Base-by-base conservation (phyloP, 1,140 invertebrate species). In the Mya arenaria region DNA sequence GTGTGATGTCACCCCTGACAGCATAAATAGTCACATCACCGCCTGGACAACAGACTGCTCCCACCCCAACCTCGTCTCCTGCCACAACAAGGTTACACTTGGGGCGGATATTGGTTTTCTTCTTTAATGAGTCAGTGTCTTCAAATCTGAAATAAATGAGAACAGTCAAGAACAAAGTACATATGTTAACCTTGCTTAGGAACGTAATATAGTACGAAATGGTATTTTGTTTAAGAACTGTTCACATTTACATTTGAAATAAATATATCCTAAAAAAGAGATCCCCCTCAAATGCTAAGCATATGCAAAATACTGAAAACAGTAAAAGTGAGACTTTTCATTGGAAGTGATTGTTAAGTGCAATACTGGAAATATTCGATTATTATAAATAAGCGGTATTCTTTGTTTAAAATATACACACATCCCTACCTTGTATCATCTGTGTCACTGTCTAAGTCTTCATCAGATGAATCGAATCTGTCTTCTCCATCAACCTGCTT, bases 1-100 rank as follows among this genome's bases (percentile, higher is more conserved):
- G 34, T 23, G 60, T 75, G 10, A 75, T 75, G 41, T 75, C 73
- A 10, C 73, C 58, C 30, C 19, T 39, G 15, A 65, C 60, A 32
- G 36, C 60, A 28, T 41, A 75, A 28, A 75, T 48, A 37, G 32
- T 37, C 25, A 28, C 55, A n/a, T 65, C 73, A 63, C 52, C 73
- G 3, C 60, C 58, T n/a, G 56, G 28, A 30, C 30, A 48, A 65
- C 73, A 75, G n/a, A 63, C 19, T 13, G 73, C 25, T 34, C 48
- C 30, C 23, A 75, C 25, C 1, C 37, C 55, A 1, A 25, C n/a
- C n/a, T 39, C 34, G n/a, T 72, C 68, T 10, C 32, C 48, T 32
- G 15, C 48, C 5, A 72, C 23, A 36, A 34, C 28, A 25, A 72
- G n/a, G 25, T 13, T 36, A 44, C 41, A 44, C 8, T 72, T 30